These are phyloP conservation scores for Rafetus swinhoei DNA, from an alignment of 2,113 vertebrate genomes.

Conservation along the genomic window DNA sequence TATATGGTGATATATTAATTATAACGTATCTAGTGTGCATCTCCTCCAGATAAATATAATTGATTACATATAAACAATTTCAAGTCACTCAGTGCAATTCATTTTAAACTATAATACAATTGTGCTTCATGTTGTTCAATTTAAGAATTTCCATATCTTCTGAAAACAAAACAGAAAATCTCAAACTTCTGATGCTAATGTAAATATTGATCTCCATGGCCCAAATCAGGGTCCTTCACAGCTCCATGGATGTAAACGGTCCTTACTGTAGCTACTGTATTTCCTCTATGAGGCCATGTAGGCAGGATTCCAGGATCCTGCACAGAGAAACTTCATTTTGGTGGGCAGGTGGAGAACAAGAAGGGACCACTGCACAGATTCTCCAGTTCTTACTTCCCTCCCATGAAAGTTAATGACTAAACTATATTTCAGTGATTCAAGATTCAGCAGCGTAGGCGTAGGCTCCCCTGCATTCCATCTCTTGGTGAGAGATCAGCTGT, in stretches of 20 bases:
- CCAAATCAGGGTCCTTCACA: neutral
- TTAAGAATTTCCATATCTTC: neutral
- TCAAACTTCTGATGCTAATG: neutral
- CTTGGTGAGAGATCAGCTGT: neutral
- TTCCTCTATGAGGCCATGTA: neutral
- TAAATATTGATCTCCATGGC: neutral
- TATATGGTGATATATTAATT: neutral
- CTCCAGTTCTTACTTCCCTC: neutral
- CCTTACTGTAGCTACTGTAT: neutral
- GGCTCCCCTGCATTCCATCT: neutral
- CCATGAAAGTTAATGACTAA: neutral
- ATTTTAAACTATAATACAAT: neutral
- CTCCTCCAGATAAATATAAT: neutral
- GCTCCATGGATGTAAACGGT: neutral
- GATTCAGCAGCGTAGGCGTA: neutral
- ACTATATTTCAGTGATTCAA: neutral
- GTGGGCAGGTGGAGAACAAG: neutral
- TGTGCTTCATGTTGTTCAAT: neutral
- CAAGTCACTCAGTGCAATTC: rapidly evolving
- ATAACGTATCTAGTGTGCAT: neutral
- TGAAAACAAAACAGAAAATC: neutral
- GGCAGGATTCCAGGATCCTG: neutral
- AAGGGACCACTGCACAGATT: neutral
- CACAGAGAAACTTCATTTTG: neutral
- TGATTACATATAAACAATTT: too few relatives aligned